Evolutionary conservation across 2,888 invertebrate species (phyloP), one percentile per base, ranked within the genome.

Genomic region (Heterodera filipjevi): DNA sequence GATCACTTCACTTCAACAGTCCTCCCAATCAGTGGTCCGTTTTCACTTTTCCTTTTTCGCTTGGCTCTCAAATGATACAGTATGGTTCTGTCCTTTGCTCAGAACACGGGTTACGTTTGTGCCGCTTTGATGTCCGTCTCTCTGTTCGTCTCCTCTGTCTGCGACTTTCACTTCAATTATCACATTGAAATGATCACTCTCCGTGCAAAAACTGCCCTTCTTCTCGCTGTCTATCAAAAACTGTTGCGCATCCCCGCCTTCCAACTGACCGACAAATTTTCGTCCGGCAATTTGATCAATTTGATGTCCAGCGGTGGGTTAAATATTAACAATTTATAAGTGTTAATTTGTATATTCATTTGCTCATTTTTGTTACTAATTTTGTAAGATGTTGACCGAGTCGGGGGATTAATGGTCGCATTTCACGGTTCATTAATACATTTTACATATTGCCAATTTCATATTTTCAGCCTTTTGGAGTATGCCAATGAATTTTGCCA

Each of bases 241-340:
- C 76, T 88, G 33, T 75, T 86, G n/a, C 77, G 81, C 35, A 83
- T 87, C 16, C 86, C 86, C 8, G 53, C 81, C 10, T 77, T 77
- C 35, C 77, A 75, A 19, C 72, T 81, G 19, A 39, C 70, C n/a
- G 30, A 64, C 16, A 71, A 75, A 12, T 90, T 90, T 80, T 88
- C 84, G 68, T 85, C 93, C 66, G 97, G 97, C 0, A 94, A 97
- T 91, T 93, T 98, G 79, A 93, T 96, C 1, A 98, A 98, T 90
- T 94, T 95, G 85, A 95, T 98, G 94, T 96, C 96, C 46, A 95
- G 95, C 0, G 98, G 99, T 90, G 94, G 32, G 35, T 33, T n/a
- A 35, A 19, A 8, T 33, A 16, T 14, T 68, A n/a, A n/a, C n/a
- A n/a, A n/a, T n/a, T n/a, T n/a, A n/a, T n/a, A n/a, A n/a, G n/a